phyloP scores from a whole-genome alignment of 2,888 invertebrate species.

The Drosophila ustulata region DNA sequence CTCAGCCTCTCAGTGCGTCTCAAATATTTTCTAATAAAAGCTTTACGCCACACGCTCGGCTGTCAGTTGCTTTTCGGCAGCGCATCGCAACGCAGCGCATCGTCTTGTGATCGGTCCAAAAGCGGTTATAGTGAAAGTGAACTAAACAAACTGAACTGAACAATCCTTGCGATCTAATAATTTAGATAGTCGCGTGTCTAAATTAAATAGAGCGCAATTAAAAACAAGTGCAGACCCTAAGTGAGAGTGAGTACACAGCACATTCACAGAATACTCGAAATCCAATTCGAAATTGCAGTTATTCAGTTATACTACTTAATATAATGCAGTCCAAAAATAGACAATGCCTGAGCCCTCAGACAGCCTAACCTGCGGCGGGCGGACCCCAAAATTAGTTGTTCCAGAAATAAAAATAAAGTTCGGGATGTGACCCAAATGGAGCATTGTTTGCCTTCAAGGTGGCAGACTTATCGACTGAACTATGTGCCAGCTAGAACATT shows the following conservation, averaged over 20 bases:
- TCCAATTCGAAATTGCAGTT: slow-evolving; percentile 24
- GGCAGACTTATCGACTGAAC: slow-evolving; percentile 3
- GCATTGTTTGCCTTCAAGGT: slow-evolving; percentile 35
- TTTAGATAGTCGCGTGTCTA: slow-evolving; percentile 9
- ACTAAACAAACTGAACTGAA: slow-evolving; percentile 1
- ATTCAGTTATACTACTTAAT: slow-evolving; percentile 10
- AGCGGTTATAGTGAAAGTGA: slow-evolving; percentile 53
- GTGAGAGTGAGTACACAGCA: slow-evolving; percentile 50
- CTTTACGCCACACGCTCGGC: slow-evolving; percentile 37
- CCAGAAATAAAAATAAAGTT: slow-evolving; percentile 69
- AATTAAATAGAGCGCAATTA: slow-evolving; percentile 23
- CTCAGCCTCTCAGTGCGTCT: background rate
- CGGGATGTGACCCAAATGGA: slow-evolving; percentile 62
- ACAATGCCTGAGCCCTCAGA: slow-evolving; percentile 32
- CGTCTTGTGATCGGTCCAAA: slow-evolving; percentile 25
- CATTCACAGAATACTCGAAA: background rate
- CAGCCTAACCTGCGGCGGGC: slow-evolving; percentile 35
- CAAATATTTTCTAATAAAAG: slow-evolving; percentile 60
- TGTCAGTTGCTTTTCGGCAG: slow-evolving; percentile 68
- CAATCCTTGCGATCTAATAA: slow-evolving; percentile 24
- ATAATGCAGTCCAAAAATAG: slow-evolving; percentile 45
- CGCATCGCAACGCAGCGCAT: slow-evolving; percentile 59
- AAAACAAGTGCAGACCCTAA: slow-evolving; percentile 18
- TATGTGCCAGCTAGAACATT: background rate
- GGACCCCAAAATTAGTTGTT: slow-evolving; percentile 52